These are phyloP conservation scores for Python bivittatus DNA, from an alignment of 2,113 vertebrate species.

Conservation along the genomic window DNA sequence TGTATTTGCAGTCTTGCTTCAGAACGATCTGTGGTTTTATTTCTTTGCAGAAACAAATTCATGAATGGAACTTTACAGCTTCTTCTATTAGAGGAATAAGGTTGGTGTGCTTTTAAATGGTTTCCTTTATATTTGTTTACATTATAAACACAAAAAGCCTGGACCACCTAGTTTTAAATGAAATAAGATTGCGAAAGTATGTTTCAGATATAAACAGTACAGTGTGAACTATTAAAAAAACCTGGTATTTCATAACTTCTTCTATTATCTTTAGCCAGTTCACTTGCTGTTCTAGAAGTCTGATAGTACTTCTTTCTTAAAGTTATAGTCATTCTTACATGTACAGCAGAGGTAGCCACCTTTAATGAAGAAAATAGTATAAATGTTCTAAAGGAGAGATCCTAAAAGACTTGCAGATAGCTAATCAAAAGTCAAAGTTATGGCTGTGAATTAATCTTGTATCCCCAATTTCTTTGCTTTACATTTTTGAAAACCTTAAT, in stretches of 20 bases:
- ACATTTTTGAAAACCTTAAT: neutral
- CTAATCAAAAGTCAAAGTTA: neutral
- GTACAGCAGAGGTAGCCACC: neutral
- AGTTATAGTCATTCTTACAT: neutral
- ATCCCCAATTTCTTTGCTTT: neutral
- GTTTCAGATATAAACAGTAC: neutral
- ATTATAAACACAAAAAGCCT: neutral
- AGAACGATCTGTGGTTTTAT: slow-evolving; percentile 37
- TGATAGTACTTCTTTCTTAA: neutral
- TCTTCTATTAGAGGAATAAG: slow-evolving; percentile 93
- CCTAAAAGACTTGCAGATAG: neutral
- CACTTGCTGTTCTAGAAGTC: neutral
- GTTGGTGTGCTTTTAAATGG: slow-evolving; percentile 70
- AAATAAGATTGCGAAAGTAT: neutral
- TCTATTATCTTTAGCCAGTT: neutral
- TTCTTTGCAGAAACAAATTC: slow-evolving; percentile 85
- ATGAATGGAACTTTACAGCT: slow-evolving; percentile 94
- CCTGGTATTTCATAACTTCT: neutral
- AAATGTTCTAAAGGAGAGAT: neutral
- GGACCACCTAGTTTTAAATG: neutral
- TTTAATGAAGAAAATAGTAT: neutral
- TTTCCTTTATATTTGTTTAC: slow-evolving; percentile 30
- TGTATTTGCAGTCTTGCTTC: slow-evolving; percentile 29
- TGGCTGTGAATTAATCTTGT: neutral
- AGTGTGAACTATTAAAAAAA: neutral